A percentile compares a stretch with the other conserved stretches of the same genome.
Evolutionary conservation across 2,888 invertebrate species (phyloP).

Genomic region (Eupithecia abbreviata): DNA sequence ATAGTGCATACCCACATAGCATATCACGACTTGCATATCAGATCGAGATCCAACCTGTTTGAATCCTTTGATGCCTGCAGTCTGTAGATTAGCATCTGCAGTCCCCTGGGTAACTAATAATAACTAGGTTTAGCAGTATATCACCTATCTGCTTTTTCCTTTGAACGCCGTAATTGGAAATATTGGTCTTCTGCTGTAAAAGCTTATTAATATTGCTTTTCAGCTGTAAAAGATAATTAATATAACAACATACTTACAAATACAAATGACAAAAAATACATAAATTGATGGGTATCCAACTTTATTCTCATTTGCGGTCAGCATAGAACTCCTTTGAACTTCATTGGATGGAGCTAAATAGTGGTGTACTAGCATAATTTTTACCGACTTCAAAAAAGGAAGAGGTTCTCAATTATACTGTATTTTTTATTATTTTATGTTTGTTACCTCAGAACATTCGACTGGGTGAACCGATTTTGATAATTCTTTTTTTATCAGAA

Average conservation of each 20-base stretch:
- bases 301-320: neutral
- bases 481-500: too few species aligned
- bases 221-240: too few species aligned
- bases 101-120: neutral
- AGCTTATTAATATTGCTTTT: too few species aligned
- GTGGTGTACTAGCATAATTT: neutral
- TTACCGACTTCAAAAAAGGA: too few species aligned
- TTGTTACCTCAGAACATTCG: too few species aligned
- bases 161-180: neutral
- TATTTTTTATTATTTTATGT: too few species aligned
- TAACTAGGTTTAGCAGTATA: constrained; percentile 5
- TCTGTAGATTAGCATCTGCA: neutral
- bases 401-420: too few species aligned
- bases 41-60: constrained; percentile 7
- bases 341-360: neutral
- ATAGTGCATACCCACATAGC: constrained; percentile 2
- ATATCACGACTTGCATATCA: constrained; percentile 5
- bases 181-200: neutral
- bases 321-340: neutral
- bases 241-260: too few species aligned
- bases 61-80: constrained; percentile 15
- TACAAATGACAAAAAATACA: neutral
- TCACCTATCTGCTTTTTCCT: neutral
- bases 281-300: neutral
- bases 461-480: too few species aligned